Evolutionary conservation across 2,888 invertebrate species (phyloP), one percentile per base, ranked within the genome.

Genomic region (Phania funesta): DNA sequence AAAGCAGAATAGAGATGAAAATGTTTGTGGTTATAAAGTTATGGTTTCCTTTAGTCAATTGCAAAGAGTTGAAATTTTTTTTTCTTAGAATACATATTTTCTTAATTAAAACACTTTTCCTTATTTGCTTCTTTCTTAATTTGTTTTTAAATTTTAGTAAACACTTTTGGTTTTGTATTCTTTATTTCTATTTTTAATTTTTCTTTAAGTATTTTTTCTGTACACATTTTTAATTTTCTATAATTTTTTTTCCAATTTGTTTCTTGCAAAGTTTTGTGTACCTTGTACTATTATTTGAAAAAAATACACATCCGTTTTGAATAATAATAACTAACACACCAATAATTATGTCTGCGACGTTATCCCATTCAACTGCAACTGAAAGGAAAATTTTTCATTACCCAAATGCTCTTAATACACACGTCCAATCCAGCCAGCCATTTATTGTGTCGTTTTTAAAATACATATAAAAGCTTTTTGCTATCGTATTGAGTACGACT

Each of bases 331-430:
- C n/a, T n/a, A 60, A 50, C 26, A 46, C 70, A 56, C 88, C 86
- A 83, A 58, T 48, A 62, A 73, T 62, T 58, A 78, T 85, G 89
- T 88, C 89, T 87, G 84, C 87, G 86, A 86, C 86, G 89, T 87
- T 90, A 87, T 88, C 90, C 90, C 90, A 90, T 88, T 89, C 90
- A 90, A 88, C 90, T 90, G 89, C 89, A 89, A 90, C 90, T 90
- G 89, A 90, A 88, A 81, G 68, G 84, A 85, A 85, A 86, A 83
- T 84, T 85, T 85, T 71, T 54, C 71, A 68, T 52, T 67, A 29
- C 18, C 50, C 58, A 50, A 73, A 52, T 41, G 20, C 75, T 80
- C 80, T 80, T 75, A 75, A 64, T 64, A 48, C 16, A 2, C 56
- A 70, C n/a, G n/a, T n/a, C 56, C 73, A 50, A 73, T 50, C 52